Base-by-base conservation (phyloP, 2,797 vertebrate species). In the Microctenopoma stevenorrisi region DNA sequence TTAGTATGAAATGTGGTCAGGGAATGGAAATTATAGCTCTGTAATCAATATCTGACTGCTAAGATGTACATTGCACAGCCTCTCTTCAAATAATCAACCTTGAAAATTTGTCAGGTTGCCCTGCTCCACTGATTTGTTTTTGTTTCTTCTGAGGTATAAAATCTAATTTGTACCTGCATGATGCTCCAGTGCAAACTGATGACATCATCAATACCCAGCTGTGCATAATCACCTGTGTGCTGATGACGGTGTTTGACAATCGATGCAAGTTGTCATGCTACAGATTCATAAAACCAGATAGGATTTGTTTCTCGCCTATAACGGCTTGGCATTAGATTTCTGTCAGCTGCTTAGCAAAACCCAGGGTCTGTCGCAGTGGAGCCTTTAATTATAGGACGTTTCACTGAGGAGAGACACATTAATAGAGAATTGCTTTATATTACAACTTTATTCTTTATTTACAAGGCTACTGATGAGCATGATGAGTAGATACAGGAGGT, bases 191-290 rank as follows among this genome's bases (percentile, higher is more conserved):
- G 68, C 35, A 53, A 77, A 76, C 46, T 71, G 64, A 86, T 87
- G 81, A 88, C 73, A 87, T 87, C 85, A 87, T 82, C 76, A 85
- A 80, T 79, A 82, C n/a, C 69, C 76, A 73, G 68, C 68, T 82
- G 83, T 83, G 73, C 64, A 85, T 83, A 74, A 85, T 86, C 72
- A 86, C 13, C 69, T 48, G 16, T 76, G 65, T 47, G 63, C 71
- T 18, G 74, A 63, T 64, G 64, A 58, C 14, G 53, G 44, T 14
- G 18, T 57, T 35, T 22, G 46, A 61, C 42, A 80, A 84, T 73
- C 42, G 9, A 87, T 86, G 49, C 42, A n/a, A 59, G 50, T 62
- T 67, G 70, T 79, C 84, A 46, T 66, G 62, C 67, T 59, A 49
- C 48, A 78, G 81, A 74, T 79, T 79, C 57, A 79, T 57, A 64